Evolutionary conservation across 2,113 vertebrate genomes (phyloP).

Genomic region (Galeopterus variegatus): DNA sequence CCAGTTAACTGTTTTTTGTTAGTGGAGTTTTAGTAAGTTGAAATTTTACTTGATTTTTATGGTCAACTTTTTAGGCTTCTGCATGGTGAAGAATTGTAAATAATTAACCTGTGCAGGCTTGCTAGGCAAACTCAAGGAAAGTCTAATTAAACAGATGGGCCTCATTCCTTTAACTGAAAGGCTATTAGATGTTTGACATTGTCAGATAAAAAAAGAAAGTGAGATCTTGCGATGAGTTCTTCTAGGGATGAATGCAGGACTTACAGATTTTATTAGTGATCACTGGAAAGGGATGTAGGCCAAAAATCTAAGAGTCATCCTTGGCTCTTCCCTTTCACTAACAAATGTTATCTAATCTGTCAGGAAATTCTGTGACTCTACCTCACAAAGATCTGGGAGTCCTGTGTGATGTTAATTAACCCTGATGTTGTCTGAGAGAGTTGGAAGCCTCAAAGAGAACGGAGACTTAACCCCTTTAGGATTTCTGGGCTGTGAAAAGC

Average conservation of each 20-base stretch:
- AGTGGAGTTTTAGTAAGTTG: background rate
- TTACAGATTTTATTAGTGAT: too few species aligned
- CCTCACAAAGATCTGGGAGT: conserved; percentile 60
- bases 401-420: conserved; percentile 74
- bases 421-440: conserved; percentile 48
- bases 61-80: conserved; percentile 59
- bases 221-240: conserved; percentile 63
- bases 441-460: conserved; percentile 71
- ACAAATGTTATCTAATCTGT: too few species aligned
- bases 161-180: conserved; percentile 63
- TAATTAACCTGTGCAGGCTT: conserved; percentile 61
- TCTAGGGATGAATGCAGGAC: background rate
- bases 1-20: conserved; percentile 34
- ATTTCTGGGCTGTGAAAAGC: conserved; percentile 74
- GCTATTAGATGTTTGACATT: conserved; percentile 77
- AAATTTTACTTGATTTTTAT: conserved; percentile 60
- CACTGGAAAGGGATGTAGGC: too few species aligned
- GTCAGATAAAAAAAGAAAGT: conserved; percentile 65
- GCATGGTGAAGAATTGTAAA: conserved; percentile 56
- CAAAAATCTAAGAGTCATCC: too few species aligned
- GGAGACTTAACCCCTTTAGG: conserved; percentile 72
- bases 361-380: too few species aligned
- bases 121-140: conserved; percentile 61
- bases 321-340: too few species aligned
- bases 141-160: conserved; percentile 75